Evolutionary conservation across 2,113 vertebrate genomes (phyloP), one percentile per base, ranked within the genome.

Genomic region (Micronycteris hirsuta): DNA sequence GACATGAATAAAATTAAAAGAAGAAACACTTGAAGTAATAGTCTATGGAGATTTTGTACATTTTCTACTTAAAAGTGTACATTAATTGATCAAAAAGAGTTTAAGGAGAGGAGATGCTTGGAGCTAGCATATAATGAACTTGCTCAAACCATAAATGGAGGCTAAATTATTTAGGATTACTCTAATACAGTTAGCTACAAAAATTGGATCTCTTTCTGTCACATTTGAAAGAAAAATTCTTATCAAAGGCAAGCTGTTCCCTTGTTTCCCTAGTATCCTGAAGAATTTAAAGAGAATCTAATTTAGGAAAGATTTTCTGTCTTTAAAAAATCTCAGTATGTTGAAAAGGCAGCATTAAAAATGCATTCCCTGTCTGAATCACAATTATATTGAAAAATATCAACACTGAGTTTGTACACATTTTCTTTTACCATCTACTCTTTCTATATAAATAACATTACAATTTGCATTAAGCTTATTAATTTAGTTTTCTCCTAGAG

Each of bases 151-250:
- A 19, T 33, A 97, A 96, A 96, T 77, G 71, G 89, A 93, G 63
- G 74, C 86, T 71, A 5, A 89, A 74, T 92, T 95, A 88, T 95
- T 95, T 28, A 93, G 92, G 52, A 77, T 24, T 80, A 86, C 81
- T 88, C 74, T 96, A 73, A 95, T 93, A 92, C 49, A 73, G 80
- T 97, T 94, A 96, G 94, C 36, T 83, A 93, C 90, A 47, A 92
- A 97, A 97, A 97, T 56, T 89, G 67, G 78, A 71, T 68, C 95
- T 97, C 61, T 92, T 54, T 92, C 41, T 89, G 73, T 91, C 88
- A 94, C 84, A 91, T 97, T 95, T 96, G 92, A 97, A 97, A 96
- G 95, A 97, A 97, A 97, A 91, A 95, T 91, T 88, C 82, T 93
- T 96, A 96, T 95, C 68, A 8, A 95, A 96, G 68, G 41, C 95